Evolutionary conservation across 2,888 invertebrate species (phyloP).

Genomic region (Drosophila acutilabella): DNA sequence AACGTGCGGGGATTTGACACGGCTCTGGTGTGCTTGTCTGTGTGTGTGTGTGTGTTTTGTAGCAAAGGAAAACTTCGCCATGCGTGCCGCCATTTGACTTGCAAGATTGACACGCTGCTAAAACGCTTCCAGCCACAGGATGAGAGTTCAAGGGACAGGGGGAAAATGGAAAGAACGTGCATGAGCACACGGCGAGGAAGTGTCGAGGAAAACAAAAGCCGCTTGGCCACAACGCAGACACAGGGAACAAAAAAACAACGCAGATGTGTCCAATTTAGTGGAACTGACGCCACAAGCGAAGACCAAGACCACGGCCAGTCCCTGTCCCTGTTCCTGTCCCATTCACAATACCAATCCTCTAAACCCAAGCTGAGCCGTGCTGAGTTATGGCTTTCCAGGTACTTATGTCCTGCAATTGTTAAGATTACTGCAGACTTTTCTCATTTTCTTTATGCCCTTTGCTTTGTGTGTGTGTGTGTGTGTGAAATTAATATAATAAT

Average conservation of each 20-base stretch:
- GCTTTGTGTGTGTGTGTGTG: background rate
- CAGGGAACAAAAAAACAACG: conserved; percentile 49
- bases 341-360: background rate
- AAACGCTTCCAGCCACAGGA: conserved; percentile 53
- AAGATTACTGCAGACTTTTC: conserved; percentile 50
- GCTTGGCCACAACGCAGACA: conserved; percentile 8
- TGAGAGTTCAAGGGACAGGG: conserved; percentile 1
- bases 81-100: conserved; percentile 78
- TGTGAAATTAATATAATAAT: conserved; percentile 74
- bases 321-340: background rate
- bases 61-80: conserved; percentile 64
- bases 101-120: conserved; percentile 78
- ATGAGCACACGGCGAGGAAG: conserved; percentile 21
- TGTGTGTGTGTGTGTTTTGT: background rate
- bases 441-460: conserved; percentile 7
- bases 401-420: conserved; percentile 58
- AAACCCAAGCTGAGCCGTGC: conserved; percentile 11
- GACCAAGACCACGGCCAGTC: background rate
- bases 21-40: conserved; percentile 23
- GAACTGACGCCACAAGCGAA: conserved; percentile 49
- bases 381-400: conserved; percentile 39
- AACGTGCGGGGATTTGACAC: conserved; percentile 74
- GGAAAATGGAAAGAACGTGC: conserved; percentile 17
- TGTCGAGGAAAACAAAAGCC: conserved; percentile 45
- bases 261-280: conserved; percentile 79